A percentile compares a stretch with the other conserved stretches of the same genome.
These are phyloP conservation scores for Sitophilus oryzae DNA, from an alignment of 1,140 invertebrate genomes.

Conservation along the genomic window DNA sequence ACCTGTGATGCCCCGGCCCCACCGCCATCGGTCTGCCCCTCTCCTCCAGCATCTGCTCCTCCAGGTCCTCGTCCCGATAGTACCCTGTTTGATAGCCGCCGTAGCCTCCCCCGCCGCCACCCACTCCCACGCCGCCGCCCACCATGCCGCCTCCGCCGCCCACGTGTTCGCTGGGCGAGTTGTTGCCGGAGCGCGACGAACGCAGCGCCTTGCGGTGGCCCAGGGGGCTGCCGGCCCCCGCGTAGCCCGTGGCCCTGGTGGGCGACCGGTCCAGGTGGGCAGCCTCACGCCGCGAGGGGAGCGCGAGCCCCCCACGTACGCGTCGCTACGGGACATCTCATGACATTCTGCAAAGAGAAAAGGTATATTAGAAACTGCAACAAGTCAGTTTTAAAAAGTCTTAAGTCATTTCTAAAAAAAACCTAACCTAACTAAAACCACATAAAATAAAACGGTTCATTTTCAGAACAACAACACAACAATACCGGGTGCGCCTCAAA, in stretches of 20 bases:
- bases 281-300: constrained; percentile 60
- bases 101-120: too few relatives aligned
- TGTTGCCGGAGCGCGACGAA: constrained; percentile 53
- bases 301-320: constrained; percentile 60
- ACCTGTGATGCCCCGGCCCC: constrained; percentile 53
- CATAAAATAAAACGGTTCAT: too few relatives aligned
- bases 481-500: too few relatives aligned
- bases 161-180: constrained; percentile 52
- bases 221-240: constrained; percentile 56
- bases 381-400: too few relatives aligned
- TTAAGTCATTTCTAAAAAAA: too few relatives aligned
- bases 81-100: constrained; percentile 50
- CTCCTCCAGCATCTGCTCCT: constrained; percentile 63
- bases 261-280: constrained; percentile 79
- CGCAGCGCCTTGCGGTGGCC: constrained; percentile 47
- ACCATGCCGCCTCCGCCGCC: too few relatives aligned
- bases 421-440: too few relatives aligned
- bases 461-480: too few relatives aligned
- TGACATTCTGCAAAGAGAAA: constrained; percentile 35
- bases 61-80: constrained; percentile 67
- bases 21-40: constrained; percentile 57
- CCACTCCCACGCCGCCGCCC: too few relatives aligned
- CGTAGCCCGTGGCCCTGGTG: constrained; percentile 63
- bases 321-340: constrained; percentile 68
- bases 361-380: background rate